Base-by-base conservation (phyloP, 2,888 invertebrate genomes). In the Synergus gifuensis region DNA sequence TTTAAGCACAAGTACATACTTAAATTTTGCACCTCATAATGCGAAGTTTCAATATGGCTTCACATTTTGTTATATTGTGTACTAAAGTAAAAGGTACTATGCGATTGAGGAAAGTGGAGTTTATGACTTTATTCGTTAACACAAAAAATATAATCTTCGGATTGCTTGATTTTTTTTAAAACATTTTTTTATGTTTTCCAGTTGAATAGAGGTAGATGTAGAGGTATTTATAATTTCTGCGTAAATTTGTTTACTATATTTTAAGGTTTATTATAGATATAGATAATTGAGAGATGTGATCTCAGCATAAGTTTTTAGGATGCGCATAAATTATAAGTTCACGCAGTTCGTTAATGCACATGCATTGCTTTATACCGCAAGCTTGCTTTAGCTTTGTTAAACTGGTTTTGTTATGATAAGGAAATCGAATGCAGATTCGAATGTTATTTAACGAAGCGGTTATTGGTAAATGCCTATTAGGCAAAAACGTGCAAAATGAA, bases 401-500 rank as follows among this genome's bases (percentile, higher is more conserved):
- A 67, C 22, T 46, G 22, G 22, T 67, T 67, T 67, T 44, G 46
- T 46, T 67, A 67, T 67, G 46, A 14, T 46, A 67, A 67, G 67
- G 16, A 67, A 69, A 49, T 46, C 69, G 28, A 28, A 69, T 18
- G 46, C 67, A 44, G 46, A 67, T 28, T 16, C 9, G 28, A 46
- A 46, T 49, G 44, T 69, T 69, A 49, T 69, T 69, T 69, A 49
- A 49, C 69, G 49, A 69, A 28, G 22, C 46, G 49, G 14, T 49
- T 49, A 46, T 49, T 69, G 46, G 11, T 69, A 49, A 69, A 22
- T 28, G 28, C 49, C 46, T 69, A 69, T 69, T 54, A 73, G 73
- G 28, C 16, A 54, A 49, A 73, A 73, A 73, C 49, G 73, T 73
- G 16, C 16, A 49, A 73, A 73, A 73, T 54, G 49, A 73, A 73